Evolutionary conservation across 1,140 invertebrate genomes (phyloP).

Genomic region (Monochamus saltuarius): DNA sequence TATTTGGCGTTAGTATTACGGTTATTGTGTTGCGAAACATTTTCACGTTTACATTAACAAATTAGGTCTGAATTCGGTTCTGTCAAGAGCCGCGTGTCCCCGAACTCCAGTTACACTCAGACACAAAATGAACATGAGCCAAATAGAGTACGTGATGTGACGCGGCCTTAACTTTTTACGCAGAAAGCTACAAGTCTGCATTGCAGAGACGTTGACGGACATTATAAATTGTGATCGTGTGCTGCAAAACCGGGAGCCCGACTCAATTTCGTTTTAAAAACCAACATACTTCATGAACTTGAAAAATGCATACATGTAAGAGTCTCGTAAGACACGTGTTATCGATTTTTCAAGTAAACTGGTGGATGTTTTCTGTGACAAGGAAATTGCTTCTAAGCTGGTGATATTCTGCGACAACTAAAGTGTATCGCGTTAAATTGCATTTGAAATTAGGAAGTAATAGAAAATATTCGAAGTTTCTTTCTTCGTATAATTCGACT

Average conservation of each 20-base stretch:
- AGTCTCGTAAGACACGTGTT: not conserved
- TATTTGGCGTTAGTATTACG: no score
- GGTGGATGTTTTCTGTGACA: not conserved
- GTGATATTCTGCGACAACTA: no score
- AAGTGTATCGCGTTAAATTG: no score
- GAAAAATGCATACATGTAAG: not conserved
- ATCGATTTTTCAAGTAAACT: not conserved
- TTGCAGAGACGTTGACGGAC: slow-evolving; percentile 27
- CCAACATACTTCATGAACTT: not conserved
- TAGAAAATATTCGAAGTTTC: no score
- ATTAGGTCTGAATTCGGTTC: no score
- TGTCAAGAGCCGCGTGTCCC: no score
- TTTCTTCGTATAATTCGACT: no score
- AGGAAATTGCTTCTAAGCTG: not conserved
- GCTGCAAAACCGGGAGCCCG: slow-evolving; percentile 13
- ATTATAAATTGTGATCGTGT: slow-evolving; percentile 33
- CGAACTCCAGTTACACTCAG: no score
- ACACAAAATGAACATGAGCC: no score
- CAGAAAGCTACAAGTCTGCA: slow-evolving; percentile 19
- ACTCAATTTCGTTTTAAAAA: not conserved
- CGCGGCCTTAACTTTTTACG: slow-evolving; percentile 13
- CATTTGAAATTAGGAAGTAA: no score
- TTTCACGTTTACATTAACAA: no score
- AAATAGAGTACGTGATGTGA: slow-evolving; percentile 6
- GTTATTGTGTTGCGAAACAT: no score